Percentiles rank a stretch among this genome's conserved stretches.
Evolutionary conservation across 2,797 vertebrate species (phyloP).

Genomic region (Anniella stebbinsi): DNA sequence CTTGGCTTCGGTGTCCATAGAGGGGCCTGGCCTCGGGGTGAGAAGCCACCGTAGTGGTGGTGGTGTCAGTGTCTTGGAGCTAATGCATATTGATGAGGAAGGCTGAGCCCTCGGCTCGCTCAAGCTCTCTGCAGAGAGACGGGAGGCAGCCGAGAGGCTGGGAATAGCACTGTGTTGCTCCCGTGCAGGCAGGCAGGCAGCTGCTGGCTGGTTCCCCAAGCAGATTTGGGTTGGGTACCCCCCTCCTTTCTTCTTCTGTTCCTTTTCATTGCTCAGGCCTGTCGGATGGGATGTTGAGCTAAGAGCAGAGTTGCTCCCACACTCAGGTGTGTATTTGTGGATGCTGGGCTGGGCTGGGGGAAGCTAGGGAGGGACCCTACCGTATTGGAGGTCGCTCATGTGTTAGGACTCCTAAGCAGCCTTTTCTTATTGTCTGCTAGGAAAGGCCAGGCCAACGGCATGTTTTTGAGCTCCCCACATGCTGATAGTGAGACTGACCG

Average conservation of each 20-base stretch:
- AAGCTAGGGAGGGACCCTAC: neutral
- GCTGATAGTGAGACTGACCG: too few species aligned
- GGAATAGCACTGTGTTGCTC: neutral
- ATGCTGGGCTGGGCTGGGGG: neutral
- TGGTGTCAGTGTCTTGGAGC: conserved; percentile 8
- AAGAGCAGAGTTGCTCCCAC: neutral
- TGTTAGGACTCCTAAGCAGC: neutral
- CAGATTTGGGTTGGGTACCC: neutral
- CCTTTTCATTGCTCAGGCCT: neutral
- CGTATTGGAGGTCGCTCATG: neutral
- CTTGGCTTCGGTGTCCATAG: neutral
- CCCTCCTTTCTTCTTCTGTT: neutral
- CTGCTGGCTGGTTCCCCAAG: neutral
- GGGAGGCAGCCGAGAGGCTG: conserved; percentile 20
- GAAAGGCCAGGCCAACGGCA: neutral
- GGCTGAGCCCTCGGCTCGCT: conserved; percentile 22
- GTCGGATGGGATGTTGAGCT: conserved; percentile 25
- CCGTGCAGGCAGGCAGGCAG: neutral
- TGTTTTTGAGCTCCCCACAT: neutral
- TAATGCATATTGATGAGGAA: conserved; percentile 53
- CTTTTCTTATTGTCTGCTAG: neutral
- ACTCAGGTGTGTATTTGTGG: conserved; percentile 23
- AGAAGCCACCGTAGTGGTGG: neutral
- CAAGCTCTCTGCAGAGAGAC: conserved; percentile 36
- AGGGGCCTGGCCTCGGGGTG: neutral